Evolutionary conservation across 1,140 invertebrate species (phyloP).

Genomic region (Mycetomoellerius zeteki): DNA sequence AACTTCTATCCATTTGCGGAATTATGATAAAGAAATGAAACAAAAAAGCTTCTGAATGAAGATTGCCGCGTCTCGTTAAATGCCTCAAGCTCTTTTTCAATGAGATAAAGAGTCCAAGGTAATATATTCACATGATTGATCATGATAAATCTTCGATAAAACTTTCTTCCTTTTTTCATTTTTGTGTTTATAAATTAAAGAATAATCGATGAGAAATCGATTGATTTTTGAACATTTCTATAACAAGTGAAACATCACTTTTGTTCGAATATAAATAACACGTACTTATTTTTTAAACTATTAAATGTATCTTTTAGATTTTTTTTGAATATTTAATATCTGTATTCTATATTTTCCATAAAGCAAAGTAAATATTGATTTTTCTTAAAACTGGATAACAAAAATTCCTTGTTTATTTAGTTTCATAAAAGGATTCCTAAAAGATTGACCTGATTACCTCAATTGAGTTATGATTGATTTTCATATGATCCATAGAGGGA

Average conservation of each 20-base stretch:
- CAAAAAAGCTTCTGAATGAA: conserved; percentile 21
- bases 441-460: conserved; percentile 1
- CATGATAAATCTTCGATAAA: not conserved
- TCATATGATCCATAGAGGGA: not conserved
- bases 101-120: not conserved
- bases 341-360: not conserved
- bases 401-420: conserved; percentile 7
- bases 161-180: not conserved
- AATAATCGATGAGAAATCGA: not conserved
- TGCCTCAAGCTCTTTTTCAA: not conserved
- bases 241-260: not conserved
- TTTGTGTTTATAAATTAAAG: not conserved
- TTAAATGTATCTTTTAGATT: not conserved
- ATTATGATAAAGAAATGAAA: conserved; percentile 36
- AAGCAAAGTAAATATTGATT: not conserved
- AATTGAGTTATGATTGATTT: conserved; percentile 7
- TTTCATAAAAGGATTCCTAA: not conserved
- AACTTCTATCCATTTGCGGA: conserved; percentile 8
- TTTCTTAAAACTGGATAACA: not conserved
- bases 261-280: not conserved
- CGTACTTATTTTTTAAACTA: not conserved
- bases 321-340: not conserved
- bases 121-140: conserved; percentile 1
- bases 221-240: not conserved
- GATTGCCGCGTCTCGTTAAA: conserved; percentile 1